Conservation (phyloP, 2,113 vertebrate genomes). For the Narcine bancroftii region DNA sequence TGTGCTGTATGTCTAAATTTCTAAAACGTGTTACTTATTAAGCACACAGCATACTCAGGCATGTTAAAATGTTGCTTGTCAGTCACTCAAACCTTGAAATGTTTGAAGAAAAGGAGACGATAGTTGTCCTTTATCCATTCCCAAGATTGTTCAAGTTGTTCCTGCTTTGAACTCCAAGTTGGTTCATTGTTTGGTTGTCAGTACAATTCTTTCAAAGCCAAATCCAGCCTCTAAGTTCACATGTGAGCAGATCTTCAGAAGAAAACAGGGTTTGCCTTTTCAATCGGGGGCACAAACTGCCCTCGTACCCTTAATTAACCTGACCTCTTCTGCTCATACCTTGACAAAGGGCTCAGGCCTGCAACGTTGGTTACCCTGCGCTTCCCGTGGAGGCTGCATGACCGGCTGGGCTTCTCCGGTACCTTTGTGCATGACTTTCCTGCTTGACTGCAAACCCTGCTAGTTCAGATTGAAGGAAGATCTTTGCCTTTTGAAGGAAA, state of each 20-base stretch:
- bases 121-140: background rate
- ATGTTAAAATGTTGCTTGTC: background rate
- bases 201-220: background rate
- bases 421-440: too few relatives aligned
- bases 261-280: background rate
- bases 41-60: background rate
- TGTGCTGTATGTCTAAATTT: too few relatives aligned
- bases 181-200: background rate
- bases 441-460: background rate
- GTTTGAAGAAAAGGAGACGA: background rate
- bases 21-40: too few relatives aligned
- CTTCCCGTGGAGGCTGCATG: too few relatives aligned
- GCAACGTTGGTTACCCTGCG: too few relatives aligned
- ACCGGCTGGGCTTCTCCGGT: too few relatives aligned
- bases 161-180: too few relatives aligned
- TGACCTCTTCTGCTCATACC: too few relatives aligned
- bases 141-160: background rate
- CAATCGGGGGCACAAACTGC: background rate
- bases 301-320: too few relatives aligned
- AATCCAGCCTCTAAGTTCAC: background rate
- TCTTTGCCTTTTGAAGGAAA: background rate
- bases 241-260: background rate
- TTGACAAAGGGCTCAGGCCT: too few relatives aligned
- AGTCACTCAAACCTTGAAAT: background rate
- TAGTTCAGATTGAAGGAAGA: background rate